Conservation (phyloP, 2,888 invertebrate species). For the Drosophila mercatorum region DNA sequence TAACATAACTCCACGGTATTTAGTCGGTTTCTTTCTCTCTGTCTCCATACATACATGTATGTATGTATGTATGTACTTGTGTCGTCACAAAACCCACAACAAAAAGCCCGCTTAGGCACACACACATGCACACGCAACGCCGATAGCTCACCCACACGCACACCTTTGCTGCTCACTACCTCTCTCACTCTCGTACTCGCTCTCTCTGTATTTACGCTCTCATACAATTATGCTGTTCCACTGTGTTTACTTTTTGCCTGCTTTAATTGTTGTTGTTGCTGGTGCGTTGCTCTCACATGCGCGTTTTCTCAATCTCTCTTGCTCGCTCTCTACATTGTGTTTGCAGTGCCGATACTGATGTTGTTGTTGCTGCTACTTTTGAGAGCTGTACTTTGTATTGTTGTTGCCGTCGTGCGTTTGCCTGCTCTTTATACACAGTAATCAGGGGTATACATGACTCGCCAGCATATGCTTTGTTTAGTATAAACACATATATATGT, state of each 20-base stretch:
- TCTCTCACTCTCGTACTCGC: background rate
- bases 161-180: conserved; percentile 10
- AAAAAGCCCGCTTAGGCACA: conserved; percentile 31
- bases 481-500: background rate
- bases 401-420: conserved; percentile 44
- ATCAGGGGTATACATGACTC: conserved; percentile 4
- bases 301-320: conserved; percentile 20
- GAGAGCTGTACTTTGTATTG: conserved; percentile 44
- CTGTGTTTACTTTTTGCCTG: conserved; percentile 51
- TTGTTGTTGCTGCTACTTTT: conserved; percentile 31
- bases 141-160: conserved; percentile 40
- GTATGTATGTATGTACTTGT: background rate
- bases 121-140: conserved; percentile 1
- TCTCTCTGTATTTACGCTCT: conserved; percentile 33
- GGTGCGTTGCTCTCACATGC: conserved; percentile 35
- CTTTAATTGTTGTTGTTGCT: conserved; percentile 33
- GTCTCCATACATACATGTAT: background rate
- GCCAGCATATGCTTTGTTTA: too few relatives aligned
- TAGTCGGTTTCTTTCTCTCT: conserved; percentile 10
- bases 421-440: conserved; percentile 30
- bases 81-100: conserved; percentile 58
- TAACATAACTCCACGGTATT: conserved; percentile 21
- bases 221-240: conserved; percentile 48
- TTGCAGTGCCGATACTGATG: conserved; percentile 45
- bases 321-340: conserved; percentile 30